Evolutionary conservation across 2,113 vertebrate genomes (phyloP), one percentile per base, ranked within the genome.

Genomic region (Spermophilus dauricus): DNA sequence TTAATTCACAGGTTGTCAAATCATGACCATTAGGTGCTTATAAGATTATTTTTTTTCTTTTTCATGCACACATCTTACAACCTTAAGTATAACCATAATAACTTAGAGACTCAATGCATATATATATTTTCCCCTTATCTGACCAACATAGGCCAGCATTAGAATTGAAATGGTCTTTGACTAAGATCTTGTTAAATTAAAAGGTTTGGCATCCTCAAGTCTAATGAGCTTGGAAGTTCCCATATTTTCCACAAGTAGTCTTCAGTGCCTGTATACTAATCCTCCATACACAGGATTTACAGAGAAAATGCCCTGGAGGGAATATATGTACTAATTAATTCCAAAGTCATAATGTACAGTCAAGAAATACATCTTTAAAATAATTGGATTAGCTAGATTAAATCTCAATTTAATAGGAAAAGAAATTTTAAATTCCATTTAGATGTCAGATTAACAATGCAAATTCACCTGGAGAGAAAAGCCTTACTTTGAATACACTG

Each of bases 401-500:
- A 83, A 39, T 89, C 30, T 67, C 67, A 73, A 39, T 82, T 82
- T 45, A 81, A 63, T 56, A 82, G 61, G 37, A 94, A 86, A 96
- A 22, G n/a, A 89, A 86, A 16, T 53, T 97, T 85, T 28, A 82
- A 95, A 77, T 90, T 89, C 61, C 26, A 88, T 32, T 65, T 89
- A 78, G 93, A 87, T 84, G 48, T 72, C 42, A 58, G 20, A 61
- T 90, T 87, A 84, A 26, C 67, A 83, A 77, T 39, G 24, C 17
- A 90, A 61, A 88, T 88, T 88, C 10, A 5, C 63, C 39, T 69
- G 6, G 53, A 80, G 45, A 63, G 28, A 69, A 95, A 91, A 65
- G 45, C 39, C 61, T 70, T 77, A 45, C 13, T 81, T 89, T 34
- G 70, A 48, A 12, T 70, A 56, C 30, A 72, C 34, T 34, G 65